phyloP scores from a whole-genome alignment of 1,140 invertebrate species.

The Copidosoma floridanum region DNA sequence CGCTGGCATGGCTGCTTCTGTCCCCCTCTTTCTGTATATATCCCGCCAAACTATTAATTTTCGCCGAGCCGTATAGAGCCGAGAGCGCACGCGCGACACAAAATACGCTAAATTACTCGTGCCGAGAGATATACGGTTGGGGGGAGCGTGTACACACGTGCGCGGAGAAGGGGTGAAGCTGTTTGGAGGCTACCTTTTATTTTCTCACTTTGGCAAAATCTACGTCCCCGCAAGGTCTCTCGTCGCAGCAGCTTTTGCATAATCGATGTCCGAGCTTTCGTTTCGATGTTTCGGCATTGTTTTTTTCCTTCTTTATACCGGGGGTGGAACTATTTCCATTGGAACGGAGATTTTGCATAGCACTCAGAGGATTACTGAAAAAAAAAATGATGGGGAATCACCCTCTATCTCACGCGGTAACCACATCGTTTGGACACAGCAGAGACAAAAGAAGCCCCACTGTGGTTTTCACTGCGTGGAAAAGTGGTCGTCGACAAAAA shows the following conservation, averaged over 20 bases:
- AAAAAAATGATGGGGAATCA: not conserved
- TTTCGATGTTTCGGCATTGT: no score
- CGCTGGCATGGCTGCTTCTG: not conserved
- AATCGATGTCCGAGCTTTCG: no score
- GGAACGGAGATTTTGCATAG: not conserved
- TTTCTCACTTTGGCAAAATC: no score
- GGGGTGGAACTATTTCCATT: not conserved
- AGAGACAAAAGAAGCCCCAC: not conserved
- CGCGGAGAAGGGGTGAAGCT: not conserved
- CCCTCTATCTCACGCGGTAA: no score
- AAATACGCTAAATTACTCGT: not conserved
- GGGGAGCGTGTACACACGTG: not conserved
- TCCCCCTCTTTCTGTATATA: no score
- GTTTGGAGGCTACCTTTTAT: no score
- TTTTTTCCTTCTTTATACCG: no score
- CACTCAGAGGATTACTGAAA: not conserved
- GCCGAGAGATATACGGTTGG: not conserved
- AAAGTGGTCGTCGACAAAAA: not conserved
- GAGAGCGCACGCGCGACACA: not conserved
- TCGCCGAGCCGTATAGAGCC: not conserved
- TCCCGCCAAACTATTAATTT: constrained; percentile 17
- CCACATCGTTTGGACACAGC: no score
- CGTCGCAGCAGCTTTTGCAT: no score
- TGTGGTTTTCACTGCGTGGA: not conserved
- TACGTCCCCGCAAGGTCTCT: no score